Percentiles rank a stretch among this genome's conserved stretches.
Evolutionary conservation across 2,888 invertebrate genomes (phyloP).

Genomic region (Euclidia mi): DNA sequence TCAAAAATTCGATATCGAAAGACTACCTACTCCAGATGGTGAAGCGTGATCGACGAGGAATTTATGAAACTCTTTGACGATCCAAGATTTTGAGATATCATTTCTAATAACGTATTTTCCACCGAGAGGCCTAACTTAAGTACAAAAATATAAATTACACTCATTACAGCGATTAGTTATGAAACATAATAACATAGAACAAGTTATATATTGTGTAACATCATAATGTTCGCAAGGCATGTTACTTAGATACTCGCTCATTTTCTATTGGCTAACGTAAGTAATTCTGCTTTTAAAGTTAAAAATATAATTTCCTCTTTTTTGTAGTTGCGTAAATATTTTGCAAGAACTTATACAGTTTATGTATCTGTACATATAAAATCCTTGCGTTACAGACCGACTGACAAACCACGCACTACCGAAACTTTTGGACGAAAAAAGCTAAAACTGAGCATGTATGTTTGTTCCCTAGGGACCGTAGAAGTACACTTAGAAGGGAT

Average conservation of each 20-base stretch:
- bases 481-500: too few relatives aligned
- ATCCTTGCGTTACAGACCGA: too few relatives aligned
- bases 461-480: too few relatives aligned
- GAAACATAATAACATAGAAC: conserved; percentile 29
- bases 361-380: too few relatives aligned
- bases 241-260: conserved; percentile 5
- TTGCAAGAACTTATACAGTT: not conserved
- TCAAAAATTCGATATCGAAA: too few relatives aligned
- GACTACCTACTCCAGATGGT: too few relatives aligned
- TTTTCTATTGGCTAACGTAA: conserved; percentile 3
- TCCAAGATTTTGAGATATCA: too few relatives aligned
- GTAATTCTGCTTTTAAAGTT: not conserved
- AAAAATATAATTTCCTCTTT: not conserved
- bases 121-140: conserved; percentile 11
- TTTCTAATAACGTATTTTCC: conserved; percentile 22
- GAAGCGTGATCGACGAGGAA: too few relatives aligned
- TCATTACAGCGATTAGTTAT: conserved; percentile 41
- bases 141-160: conserved; percentile 15
- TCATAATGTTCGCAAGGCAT: conserved; percentile 17
- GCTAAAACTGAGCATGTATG: too few relatives aligned
- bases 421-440: too few relatives aligned
- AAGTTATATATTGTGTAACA: conserved; percentile 32
- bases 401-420: too few relatives aligned
- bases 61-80: too few relatives aligned
- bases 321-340: not conserved